These are phyloP conservation scores for Aethina tumida DNA, from an alignment of 1,140 invertebrate species.

Conservation along the genomic window DNA sequence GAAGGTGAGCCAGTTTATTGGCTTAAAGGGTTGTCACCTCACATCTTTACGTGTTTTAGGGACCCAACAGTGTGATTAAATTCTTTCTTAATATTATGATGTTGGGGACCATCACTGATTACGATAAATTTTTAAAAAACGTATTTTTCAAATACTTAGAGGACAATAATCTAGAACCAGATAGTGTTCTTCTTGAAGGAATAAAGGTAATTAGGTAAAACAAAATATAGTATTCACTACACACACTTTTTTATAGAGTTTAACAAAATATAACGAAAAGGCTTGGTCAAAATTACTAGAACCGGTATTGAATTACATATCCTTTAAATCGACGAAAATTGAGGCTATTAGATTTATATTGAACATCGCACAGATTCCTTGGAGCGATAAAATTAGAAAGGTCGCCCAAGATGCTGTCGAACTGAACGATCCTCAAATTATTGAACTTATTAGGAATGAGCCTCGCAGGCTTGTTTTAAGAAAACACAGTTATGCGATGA, in stretches of 20 bases:
- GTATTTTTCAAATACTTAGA: conserved; percentile 22
- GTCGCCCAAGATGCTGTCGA: conserved; percentile 15
- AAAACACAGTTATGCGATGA: conserved; percentile 13
- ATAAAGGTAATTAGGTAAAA: conserved; percentile 19
- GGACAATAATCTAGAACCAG: conserved; percentile 17
- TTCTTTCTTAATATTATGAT: conserved; percentile 14
- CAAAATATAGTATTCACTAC: conserved; percentile 2
- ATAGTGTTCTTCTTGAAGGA: conserved; percentile 19
- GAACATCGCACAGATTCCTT: conserved; percentile 17
- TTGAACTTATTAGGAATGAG: conserved; percentile 17
- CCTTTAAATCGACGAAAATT: conserved; percentile 15
- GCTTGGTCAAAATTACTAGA: conserved; percentile 18
- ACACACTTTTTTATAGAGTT: conserved; percentile 14
- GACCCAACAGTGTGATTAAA: conserved; percentile 7
- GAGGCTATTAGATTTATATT: conserved; percentile 16
- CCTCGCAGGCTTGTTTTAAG: conserved; percentile 15
- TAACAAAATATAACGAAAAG: conserved; percentile 19
- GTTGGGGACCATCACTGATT: conserved; percentile 9
- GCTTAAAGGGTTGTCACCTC: neutral
- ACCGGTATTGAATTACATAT: conserved; percentile 19
- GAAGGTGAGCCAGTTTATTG: conserved; percentile 4
- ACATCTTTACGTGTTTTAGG: conserved; percentile 7
- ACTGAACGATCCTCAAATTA: conserved; percentile 14
- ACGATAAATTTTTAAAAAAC: conserved; percentile 18
- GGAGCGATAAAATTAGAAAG: conserved; percentile 17